phyloP scores from a whole-genome alignment of 2,113 vertebrate genomes.

The Hippocampus mohnikei region DNA sequence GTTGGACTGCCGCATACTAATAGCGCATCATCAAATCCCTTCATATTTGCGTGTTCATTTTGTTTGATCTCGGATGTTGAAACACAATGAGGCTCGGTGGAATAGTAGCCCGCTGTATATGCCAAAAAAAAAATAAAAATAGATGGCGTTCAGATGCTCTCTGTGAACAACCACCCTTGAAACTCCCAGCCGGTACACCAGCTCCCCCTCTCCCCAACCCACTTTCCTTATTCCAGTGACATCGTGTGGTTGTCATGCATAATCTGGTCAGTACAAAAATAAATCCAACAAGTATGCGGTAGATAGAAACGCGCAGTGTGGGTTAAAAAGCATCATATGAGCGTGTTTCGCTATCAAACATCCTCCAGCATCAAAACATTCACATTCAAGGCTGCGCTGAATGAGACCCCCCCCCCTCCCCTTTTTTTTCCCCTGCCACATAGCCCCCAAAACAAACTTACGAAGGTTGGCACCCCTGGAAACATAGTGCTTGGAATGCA shows the following conservation, averaged over 20 bases:
- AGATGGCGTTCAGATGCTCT: conserved; percentile 55
- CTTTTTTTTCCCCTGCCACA: too few relatives aligned
- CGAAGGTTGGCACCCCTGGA: conserved; percentile 86
- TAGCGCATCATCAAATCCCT: not conserved
- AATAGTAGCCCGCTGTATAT: conserved; percentile 53
- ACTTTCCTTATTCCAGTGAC: conserved; percentile 48
- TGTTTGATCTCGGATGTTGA: conserved; percentile 54
- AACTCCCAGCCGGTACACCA: conserved; percentile 19
- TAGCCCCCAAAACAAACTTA: conserved; percentile 70
- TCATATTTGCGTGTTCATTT: conserved; percentile 2
- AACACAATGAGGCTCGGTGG: conserved; percentile 51
- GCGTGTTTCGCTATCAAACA: too few relatives aligned
- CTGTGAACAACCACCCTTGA: conserved; percentile 25
- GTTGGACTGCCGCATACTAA: not conserved
- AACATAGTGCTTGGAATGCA: conserved; percentile 89
- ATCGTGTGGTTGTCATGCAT: conserved; percentile 44
- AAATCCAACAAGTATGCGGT: not conserved
- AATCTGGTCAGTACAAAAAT: not conserved
- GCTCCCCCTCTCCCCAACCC: conserved; percentile 22
- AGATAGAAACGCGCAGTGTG: too few relatives aligned
- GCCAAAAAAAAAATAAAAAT: conserved; percentile 35
- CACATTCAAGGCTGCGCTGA: too few relatives aligned
- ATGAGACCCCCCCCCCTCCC: too few relatives aligned
- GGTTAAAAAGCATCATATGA: too few relatives aligned
- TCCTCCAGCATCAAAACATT: too few relatives aligned